phyloP scores from a whole-genome alignment of 1,140 invertebrate species.

The Caerostris extrusa region DNA sequence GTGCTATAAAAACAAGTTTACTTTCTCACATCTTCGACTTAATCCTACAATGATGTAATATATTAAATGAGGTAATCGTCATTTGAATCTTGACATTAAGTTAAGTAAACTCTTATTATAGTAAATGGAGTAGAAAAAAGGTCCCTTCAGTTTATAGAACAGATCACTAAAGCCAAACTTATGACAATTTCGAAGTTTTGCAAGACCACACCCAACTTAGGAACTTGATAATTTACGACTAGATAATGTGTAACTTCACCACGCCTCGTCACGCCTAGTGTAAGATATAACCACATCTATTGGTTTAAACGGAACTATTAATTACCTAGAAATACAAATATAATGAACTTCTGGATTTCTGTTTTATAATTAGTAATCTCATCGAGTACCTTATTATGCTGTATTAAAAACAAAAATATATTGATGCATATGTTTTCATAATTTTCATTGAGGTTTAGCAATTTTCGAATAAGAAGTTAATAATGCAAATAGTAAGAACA shows the following conservation, averaged over 20 bases:
- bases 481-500: too few species aligned
- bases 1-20: too few species aligned
- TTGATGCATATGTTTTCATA: too few species aligned
- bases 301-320: background rate
- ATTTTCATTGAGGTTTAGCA: too few species aligned
- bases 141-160: too few species aligned
- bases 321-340: too few species aligned
- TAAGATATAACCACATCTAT: background rate
- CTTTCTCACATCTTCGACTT: background rate
- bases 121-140: background rate
- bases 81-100: background rate
- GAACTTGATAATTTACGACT: slow-evolving; percentile 44
- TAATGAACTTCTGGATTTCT: too few species aligned
- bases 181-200: background rate
- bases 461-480: too few species aligned
- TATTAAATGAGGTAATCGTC: background rate
- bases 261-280: slow-evolving; percentile 29
- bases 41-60: background rate
- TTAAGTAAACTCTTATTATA: background rate
- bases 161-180: background rate
- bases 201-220: background rate
- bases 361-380: too few species aligned
- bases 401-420: too few species aligned
- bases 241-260: background rate
- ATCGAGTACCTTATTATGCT: too few species aligned